phyloP scores from a whole-genome alignment of 2,113 vertebrate species.

The Ptilonorhynchus violaceus region DNA sequence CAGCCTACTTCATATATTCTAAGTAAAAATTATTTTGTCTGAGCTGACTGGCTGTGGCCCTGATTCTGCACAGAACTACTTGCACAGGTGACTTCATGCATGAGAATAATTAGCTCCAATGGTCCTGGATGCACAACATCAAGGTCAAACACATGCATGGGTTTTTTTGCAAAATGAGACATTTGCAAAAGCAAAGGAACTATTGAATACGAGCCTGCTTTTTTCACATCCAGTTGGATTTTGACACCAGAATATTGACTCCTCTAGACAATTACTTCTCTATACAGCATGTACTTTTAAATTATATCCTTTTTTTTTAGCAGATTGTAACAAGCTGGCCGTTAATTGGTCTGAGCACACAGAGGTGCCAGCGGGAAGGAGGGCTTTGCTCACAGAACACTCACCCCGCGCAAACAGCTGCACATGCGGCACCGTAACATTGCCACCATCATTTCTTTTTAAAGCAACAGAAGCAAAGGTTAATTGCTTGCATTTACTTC shows the following conservation, averaged over 20 bases:
- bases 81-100: neutral
- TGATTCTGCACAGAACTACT: neutral
- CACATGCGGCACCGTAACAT: neutral
- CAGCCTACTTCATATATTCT: neutral
- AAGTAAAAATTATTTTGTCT: neutral
- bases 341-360: neutral
- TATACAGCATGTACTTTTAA: neutral
- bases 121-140: neutral
- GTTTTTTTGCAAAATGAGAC: neutral
- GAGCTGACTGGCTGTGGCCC: neutral
- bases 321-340: neutral
- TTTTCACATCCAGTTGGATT: neutral
- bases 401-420: neutral
- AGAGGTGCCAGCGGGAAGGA: neutral
- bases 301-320: neutral
- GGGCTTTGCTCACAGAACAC: neutral
- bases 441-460: neutral
- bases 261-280: neutral
- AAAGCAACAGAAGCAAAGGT: constrained; percentile 62
- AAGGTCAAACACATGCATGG: neutral
- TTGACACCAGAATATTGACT: neutral
- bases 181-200: neutral
- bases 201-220: neutral
- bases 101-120: neutral
- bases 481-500: constrained; percentile 67